Conservation (phyloP, 2,888 invertebrate species). For the Lepidonotus clava region DNA sequence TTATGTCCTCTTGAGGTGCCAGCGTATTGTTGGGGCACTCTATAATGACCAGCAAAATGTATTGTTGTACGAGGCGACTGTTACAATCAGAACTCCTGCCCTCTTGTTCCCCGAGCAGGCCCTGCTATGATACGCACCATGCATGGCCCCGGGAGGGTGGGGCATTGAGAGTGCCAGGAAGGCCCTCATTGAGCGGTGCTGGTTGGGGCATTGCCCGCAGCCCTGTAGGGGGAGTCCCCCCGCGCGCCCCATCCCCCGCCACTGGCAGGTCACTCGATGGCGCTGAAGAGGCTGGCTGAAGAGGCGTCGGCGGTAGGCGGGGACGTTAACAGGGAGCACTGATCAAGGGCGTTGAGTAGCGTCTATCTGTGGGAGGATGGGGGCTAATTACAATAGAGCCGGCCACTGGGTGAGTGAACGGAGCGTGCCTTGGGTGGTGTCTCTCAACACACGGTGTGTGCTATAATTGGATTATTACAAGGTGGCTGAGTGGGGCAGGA, state of each 20-base stretch:
- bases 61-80: not conserved
- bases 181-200: not conserved
- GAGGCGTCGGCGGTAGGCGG: conserved; percentile 24
- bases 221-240: not conserved
- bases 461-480: conserved; percentile 46
- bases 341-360: conserved; percentile 16
- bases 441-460: not conserved
- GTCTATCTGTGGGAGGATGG: not conserved
- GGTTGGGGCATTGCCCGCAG: not conserved
- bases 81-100: conserved; percentile 21
- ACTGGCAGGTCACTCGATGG: conserved; percentile 38
- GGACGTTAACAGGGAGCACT: not conserved
- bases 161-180: not conserved
- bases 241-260: not conserved
- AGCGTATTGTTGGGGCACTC: not conserved
- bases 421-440: not conserved
- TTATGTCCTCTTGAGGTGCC: conserved; percentile 30
- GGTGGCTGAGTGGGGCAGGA: not conserved
- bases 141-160: not conserved
- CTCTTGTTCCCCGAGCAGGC: too few relatives aligned
- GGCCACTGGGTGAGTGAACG: not conserved
- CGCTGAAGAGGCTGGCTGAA: conserved; percentile 6
- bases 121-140: too few relatives aligned
- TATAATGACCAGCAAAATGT: not conserved
- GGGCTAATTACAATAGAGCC: conserved; percentile 22